phyloP scores from a whole-genome alignment of 2,797 vertebrate genomes.

The Huso huso region DNA sequence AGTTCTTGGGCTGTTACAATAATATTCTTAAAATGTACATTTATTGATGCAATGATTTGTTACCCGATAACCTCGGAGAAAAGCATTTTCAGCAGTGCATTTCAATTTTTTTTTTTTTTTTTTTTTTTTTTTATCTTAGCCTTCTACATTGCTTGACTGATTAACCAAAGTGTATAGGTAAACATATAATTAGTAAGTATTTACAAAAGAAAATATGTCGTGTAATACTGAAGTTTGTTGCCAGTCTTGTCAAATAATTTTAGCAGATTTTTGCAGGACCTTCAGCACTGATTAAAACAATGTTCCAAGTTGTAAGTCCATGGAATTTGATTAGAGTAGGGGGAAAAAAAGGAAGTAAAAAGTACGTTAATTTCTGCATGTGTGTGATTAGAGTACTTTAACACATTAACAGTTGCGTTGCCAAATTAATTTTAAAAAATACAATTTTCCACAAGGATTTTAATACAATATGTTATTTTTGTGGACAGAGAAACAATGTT shows the following conservation, averaged over 20 bases:
- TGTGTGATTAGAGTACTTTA: conserved; percentile 50
- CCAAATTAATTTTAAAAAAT: conserved; percentile 40
- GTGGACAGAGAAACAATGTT: conserved; percentile 41
- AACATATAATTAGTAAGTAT: conserved; percentile 38
- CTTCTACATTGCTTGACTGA: conserved; percentile 45
- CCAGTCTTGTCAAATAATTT: conserved; percentile 28
- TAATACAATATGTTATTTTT: too few relatives aligned
- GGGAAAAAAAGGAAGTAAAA: conserved; percentile 37
- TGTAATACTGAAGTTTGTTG: conserved; percentile 26
- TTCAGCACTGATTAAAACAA: conserved; percentile 52
- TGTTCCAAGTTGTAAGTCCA: conserved; percentile 35
- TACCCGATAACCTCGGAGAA: conserved; percentile 33
- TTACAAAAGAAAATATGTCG: conserved; percentile 53
- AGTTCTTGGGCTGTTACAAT: conserved; percentile 49
- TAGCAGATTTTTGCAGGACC: conserved; percentile 36
- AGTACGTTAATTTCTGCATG: conserved; percentile 57
- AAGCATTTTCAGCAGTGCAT: conserved; percentile 43
- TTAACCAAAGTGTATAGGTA: conserved; percentile 76
- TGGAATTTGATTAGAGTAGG: conserved; percentile 54
- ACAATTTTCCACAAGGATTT: too few relatives aligned
- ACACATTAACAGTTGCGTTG: conserved; percentile 48
- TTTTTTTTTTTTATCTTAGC: conserved; percentile 43
- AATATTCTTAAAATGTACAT: conserved; percentile 38
- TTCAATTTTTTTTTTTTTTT: conserved; percentile 42
- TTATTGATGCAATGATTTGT: conserved; percentile 39